Evolutionary conservation across 2,797 vertebrate genomes (phyloP).

Genomic region (Rhabdomys pumilio): DNA sequence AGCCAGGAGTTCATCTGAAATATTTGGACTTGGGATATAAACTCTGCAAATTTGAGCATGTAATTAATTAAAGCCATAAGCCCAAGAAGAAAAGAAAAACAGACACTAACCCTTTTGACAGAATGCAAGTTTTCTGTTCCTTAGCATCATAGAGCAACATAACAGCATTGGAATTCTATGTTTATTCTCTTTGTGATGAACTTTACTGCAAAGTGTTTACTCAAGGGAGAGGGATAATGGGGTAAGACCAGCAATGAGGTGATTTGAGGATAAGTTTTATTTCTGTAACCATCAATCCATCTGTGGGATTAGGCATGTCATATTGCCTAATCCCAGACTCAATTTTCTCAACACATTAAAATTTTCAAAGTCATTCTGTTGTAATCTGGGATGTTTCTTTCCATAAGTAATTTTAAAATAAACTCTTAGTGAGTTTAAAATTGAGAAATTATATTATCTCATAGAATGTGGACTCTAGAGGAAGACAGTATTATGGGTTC

Average conservation of each 20-base stretch:
- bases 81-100: neutral
- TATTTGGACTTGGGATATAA: conserved; percentile 23
- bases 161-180: conserved; percentile 7
- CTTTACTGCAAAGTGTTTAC: neutral
- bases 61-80: conserved; percentile 48
- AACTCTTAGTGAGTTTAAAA: conserved; percentile 26
- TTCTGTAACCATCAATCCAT: conserved; percentile 24
- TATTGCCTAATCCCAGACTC: neutral
- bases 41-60: neutral
- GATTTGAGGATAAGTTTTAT: conserved; percentile 11
- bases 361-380: conserved; percentile 37
- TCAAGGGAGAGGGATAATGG: neutral
- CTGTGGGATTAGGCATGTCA: neutral
- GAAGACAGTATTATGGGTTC: neutral
- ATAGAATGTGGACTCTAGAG: neutral
- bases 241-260: neutral
- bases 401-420: neutral
- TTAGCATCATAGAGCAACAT: neutral
- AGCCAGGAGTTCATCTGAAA: neutral
- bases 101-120: neutral
- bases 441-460: conserved; percentile 28
- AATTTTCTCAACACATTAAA: conserved; percentile 49
- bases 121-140: conserved; percentile 12
- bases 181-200: conserved; percentile 45
- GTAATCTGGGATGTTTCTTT: conserved; percentile 29